phyloP scores from a whole-genome alignment of 2,113 vertebrate genomes.

The Scomber scombrus region DNA sequence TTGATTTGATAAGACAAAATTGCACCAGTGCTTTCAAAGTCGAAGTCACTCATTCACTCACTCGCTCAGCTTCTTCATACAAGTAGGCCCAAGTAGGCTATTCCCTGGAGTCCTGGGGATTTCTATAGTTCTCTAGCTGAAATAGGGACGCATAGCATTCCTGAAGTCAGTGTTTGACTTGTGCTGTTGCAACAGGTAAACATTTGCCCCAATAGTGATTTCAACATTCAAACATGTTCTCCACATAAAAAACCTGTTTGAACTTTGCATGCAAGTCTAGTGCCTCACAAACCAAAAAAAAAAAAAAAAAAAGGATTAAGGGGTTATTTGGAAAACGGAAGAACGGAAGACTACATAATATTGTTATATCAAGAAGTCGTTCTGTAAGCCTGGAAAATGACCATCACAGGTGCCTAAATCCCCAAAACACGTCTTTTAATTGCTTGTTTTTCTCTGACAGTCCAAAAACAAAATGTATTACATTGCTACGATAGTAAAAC shows the following conservation, averaged over 20 bases:
- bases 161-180: conserved; percentile 62
- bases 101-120: conserved; percentile 2
- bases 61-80: conserved; percentile 1
- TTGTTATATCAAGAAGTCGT: no score
- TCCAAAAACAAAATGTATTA: background rate
- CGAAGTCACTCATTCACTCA: conserved; percentile 11
- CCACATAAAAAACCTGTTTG: conserved; percentile 5
- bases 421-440: background rate
- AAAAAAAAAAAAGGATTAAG: no score
- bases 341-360: no score
- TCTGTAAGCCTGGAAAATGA: no score
- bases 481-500: background rate
- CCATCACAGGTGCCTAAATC: background rate
- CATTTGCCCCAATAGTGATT: conserved; percentile 69
- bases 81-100: background rate
- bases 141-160: conserved; percentile 69
- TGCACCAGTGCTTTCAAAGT: conserved; percentile 7
- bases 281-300: no score
- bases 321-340: no score
- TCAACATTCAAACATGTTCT: conserved; percentile 76
- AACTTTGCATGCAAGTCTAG: background rate
- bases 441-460: background rate
- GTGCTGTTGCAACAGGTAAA: conserved; percentile 83
- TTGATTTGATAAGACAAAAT: conserved; percentile 21
- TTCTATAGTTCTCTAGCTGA: conserved; percentile 10